Percentiles rank a stretch among this genome's conserved stretches.
Conservation (phyloP, 2,888 invertebrate genomes). For the Cerceris rybyensis region DNA sequence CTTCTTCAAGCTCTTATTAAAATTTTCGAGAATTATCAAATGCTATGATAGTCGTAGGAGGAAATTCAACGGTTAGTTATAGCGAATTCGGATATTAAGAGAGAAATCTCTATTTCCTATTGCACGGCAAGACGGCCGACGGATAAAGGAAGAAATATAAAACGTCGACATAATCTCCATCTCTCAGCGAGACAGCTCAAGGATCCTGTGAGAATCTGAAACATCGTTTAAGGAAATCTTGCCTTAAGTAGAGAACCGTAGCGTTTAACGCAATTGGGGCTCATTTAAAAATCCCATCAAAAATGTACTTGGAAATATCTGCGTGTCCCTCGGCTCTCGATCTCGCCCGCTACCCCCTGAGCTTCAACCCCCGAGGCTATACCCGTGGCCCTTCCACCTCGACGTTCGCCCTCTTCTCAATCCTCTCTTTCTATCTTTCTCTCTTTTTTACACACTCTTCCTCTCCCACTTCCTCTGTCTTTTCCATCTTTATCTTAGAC, state of each 20-base stretch:
- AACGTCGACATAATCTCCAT: constrained; percentile 62
- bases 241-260: constrained; percentile 68
- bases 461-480: constrained; percentile 5
- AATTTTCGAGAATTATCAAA: no score
- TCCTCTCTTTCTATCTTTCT: constrained; percentile 25
- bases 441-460: constrained; percentile 27
- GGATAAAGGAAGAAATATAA: constrained; percentile 21
- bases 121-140: no score
- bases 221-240: constrained; percentile 77
- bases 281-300: constrained; percentile 81
- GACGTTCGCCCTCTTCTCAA: constrained; percentile 26
- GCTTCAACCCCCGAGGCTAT: constrained; percentile 57
- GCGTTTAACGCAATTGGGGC: constrained; percentile 80
- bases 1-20: no score
- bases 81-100: no score
- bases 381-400: constrained; percentile 49
- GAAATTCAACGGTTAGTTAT: no score
- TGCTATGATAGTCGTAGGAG: no score
- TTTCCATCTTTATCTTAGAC: constrained; percentile 21
- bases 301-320: constrained; percentile 72
- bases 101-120: no score
- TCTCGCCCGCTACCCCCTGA: constrained; percentile 30
- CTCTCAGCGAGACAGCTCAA: constrained; percentile 54
- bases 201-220: constrained; percentile 61
- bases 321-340: constrained; percentile 42